These are phyloP conservation scores for Grus americana DNA, from an alignment of 2,113 vertebrate species.

Conservation along the genomic window DNA sequence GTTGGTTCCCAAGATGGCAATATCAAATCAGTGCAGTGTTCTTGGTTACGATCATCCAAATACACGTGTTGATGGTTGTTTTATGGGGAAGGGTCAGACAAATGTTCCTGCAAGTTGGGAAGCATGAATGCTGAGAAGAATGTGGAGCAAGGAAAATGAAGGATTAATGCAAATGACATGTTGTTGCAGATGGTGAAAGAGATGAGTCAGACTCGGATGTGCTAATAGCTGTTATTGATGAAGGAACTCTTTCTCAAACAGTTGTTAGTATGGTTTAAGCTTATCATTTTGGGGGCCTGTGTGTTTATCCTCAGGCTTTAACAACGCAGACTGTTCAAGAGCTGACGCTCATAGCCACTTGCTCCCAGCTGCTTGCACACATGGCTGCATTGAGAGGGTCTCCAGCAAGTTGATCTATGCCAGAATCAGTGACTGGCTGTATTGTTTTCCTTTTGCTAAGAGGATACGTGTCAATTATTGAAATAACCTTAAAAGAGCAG, in stretches of 20 bases:
- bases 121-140: background rate
- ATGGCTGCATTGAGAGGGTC: background rate
- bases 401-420: background rate
- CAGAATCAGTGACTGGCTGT: background rate
- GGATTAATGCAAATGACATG: background rate
- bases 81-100: background rate
- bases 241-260: background rate
- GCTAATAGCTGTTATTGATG: conserved; percentile 23
- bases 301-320: conserved; percentile 18
- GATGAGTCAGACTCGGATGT: background rate
- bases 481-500: background rate
- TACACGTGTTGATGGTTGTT: background rate
- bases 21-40: background rate
- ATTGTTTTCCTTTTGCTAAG: background rate
- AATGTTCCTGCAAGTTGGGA: background rate
- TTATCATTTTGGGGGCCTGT: background rate
- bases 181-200: background rate
- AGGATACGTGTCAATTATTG: background rate
- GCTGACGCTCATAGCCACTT: background rate
- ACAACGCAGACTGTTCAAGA: conserved; percentile 17
- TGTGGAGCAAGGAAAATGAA: background rate
- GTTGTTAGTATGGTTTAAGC: background rate
- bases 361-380: background rate
- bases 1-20: background rate
- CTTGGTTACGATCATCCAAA: background rate